Percentiles rank a stretch among this genome's conserved stretches.
Conservation (phyloP, 1,140 invertebrate genomes). For the Habropoda laboriosa region DNA sequence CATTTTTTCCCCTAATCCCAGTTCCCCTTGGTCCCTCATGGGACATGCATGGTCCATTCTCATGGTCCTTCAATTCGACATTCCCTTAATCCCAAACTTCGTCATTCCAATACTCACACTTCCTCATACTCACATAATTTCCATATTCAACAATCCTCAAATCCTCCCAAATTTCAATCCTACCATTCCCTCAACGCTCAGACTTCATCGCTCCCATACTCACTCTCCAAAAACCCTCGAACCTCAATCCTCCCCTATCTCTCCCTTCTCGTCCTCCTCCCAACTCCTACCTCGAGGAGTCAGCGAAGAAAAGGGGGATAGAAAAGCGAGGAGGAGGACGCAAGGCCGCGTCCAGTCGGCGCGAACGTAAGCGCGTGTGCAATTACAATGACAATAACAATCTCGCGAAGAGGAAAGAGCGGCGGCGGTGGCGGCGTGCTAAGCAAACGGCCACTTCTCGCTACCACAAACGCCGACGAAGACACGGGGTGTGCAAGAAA, state of each 20-base stretch:
- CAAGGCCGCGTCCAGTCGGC: conserved; percentile 29
- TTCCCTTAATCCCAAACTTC: no score
- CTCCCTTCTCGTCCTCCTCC: conserved; percentile 19
- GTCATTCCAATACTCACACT: no score
- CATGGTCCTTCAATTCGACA: no score
- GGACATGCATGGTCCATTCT: no score
- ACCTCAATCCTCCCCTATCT: not conserved
- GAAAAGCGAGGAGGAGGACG: not conserved
- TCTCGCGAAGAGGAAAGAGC: not conserved
- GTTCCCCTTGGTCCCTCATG: no score
- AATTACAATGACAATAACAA: conserved; percentile 36
- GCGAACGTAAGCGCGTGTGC: not conserved
- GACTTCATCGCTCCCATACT: no score
- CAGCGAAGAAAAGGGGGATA: not conserved
- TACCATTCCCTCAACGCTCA: no score
- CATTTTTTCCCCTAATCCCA: no score
- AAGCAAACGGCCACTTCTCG: not conserved
- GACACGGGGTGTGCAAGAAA: no score
- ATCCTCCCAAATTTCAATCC: no score
- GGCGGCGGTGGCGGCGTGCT: not conserved
- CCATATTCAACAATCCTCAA: no score
- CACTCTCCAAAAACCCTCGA: not conserved
- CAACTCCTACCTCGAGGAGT: not conserved
- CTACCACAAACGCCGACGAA: not conserved
- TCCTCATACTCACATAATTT: no score